Evolutionary conservation across 2,797 vertebrate species (phyloP), one percentile per base, ranked within the genome.

Genomic region (Tolypeutes matacus): DNA sequence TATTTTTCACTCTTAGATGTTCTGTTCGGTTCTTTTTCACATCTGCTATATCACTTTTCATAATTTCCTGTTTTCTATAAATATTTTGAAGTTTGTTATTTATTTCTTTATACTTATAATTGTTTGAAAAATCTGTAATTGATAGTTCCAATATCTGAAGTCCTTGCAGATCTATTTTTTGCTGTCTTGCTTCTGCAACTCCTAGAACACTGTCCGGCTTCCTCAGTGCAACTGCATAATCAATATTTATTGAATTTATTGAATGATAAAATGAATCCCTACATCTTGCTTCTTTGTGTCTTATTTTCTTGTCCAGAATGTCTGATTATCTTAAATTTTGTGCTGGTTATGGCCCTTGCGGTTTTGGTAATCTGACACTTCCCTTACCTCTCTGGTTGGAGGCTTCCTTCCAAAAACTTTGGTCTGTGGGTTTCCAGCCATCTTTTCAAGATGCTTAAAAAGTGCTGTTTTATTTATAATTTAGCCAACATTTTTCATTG

Each of bases 371-470:
- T 67, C 27, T 67, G 42, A 58, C 15, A 11, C 23, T 75, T 86
- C 75, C 14, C 27, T 92, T 58, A 51, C 14, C 42, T 85, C 14
- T 82, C 51, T 17, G 11, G 46, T 39, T 87, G 64, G 70, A 93
- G 29, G 67, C 29, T 42, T 58, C 85, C 18, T 76, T 88, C 60
- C 14, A 64, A 81, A 94, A 81, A 94, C 86, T 23, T 69, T 87
- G 76, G 20, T 21, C 36, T 62, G 10, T 51, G 29, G 73, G 62
- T 27, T 64, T 4, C 10, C 11, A 29, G 89, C 5, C 34, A 5
- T 87, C 34, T 92, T 76, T 67, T 58, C 86, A 95, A n/a, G 51
- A 0, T 27, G 21, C 77, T 70, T 64, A 25, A 82, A 56, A 23
- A 81, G 6, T 70, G 20, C 56, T 53, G 12, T 23, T 88, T 92